Evolutionary conservation across 2,797 vertebrate genomes (phyloP).

Genomic region (Pseudochirops corinnae): DNA sequence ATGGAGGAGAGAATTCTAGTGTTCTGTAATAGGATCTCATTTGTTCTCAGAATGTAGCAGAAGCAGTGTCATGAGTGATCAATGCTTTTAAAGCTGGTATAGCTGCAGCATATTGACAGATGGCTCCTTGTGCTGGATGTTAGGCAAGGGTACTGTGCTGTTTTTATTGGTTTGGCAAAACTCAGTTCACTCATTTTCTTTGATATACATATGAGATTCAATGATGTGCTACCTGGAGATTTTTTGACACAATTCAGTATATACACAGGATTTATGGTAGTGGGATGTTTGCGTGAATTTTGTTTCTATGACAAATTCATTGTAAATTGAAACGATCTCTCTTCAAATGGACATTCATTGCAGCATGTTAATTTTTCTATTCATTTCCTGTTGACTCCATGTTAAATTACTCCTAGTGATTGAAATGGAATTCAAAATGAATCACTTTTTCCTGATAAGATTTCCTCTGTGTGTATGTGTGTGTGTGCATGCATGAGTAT

Average conservation of each 20-base stretch:
- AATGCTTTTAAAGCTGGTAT: not conserved
- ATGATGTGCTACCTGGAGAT: not conserved
- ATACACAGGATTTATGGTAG: not conserved
- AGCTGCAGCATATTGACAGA: not conserved
- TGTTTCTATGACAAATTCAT: not conserved
- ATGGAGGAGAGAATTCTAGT: not conserved
- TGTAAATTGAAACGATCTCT: not conserved
- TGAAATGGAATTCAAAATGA: not conserved
- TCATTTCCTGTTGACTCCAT: not conserved
- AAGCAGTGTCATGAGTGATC: not conserved
- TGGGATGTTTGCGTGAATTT: not conserved
- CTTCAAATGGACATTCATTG: not conserved
- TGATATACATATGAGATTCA: not conserved
- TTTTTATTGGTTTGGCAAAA: not conserved
- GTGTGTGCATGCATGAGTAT: no score
- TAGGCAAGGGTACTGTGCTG: not conserved
- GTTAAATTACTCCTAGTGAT: not conserved
- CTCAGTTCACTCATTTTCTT: not conserved
- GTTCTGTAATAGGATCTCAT: not conserved
- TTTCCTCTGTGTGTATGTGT: no score
- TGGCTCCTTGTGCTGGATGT: not conserved
- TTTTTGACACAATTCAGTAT: not conserved
- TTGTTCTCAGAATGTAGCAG: not conserved
- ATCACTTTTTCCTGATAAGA: not conserved
- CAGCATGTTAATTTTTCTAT: not conserved